Base-by-base conservation (phyloP, 1,140 invertebrate species). In the Drosophila virilis region DNA sequence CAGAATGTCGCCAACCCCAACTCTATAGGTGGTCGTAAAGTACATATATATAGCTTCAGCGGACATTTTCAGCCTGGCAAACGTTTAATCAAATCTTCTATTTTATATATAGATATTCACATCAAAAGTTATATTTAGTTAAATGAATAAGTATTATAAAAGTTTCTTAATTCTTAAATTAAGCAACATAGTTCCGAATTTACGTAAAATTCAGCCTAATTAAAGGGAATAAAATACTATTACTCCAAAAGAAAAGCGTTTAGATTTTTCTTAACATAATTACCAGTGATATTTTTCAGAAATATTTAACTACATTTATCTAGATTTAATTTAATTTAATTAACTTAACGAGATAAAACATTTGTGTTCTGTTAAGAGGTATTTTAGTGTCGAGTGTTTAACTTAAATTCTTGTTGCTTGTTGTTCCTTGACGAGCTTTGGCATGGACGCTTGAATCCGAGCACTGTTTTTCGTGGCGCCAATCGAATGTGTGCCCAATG, bases 391-490 rank as follows among this genome's bases (percentile, higher is more conserved):
- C 40, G 51, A 0, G 33, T 17, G 15, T 8, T 43, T 12, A 4
- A 1, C 22, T 7, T 0, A 12, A 13, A 6, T 4, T 17, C 38
- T 22, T 22, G 12, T 54, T 38, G 22, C 17, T 60, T 61, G 57
- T 43, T 59, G 62, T 78, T 64, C 17, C 60, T 66, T 64, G 73
- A 54, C 50, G n/a, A 74, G 45, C 48, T 68, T 60, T 68, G 51
- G 15, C 35, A 37, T 60, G 57, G 57, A 45, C 51, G 48, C 51
- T 54, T 42, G 33, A 17, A 37, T 40, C 42, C 13, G 59, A 61
- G 48, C 59, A 70, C 32, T 51, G 43, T 70, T 59, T 74, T 86
- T 77, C 35, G 42, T 89, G 83, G 83, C 83, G 83, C 83, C 83
- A 86, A 83, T 77, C 64, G 78, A 81, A 74, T 74, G 74, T 65